Evolutionary conservation across 2,797 vertebrate genomes (phyloP), one percentile per base, ranked within the genome.

Genomic region (Trematomus bernacchii): DNA sequence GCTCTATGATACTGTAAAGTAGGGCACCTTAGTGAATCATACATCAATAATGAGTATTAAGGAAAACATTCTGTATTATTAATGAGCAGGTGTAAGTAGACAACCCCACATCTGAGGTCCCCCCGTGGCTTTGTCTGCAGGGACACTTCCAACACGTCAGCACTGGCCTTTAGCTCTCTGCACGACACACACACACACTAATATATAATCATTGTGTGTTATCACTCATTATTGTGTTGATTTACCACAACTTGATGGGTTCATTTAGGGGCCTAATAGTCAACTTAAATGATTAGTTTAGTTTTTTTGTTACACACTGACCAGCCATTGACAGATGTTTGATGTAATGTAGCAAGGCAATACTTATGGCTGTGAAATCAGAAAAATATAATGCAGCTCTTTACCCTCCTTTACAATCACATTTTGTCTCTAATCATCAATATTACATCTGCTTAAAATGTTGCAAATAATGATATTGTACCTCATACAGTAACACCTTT

Each of bases 121-220:
- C 77, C 73, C 71, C 51, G 21, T 3, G n/a, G 75, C 66, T 77
- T 68, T 3, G 76, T 76, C 87, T 87, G 84, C 81, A 80, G 90
- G 90, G 88, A 80, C 66, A 86, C 91, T 91, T 91, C 92, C 92
- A 87, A 51, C 66, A 77, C 86, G 86, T 92, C 91, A 89, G 40
- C 44, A 13, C 79, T 93, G 89, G 83, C 93, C 91, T 94, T 95
- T 91, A 83, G 66, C 80, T 76, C 85, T 53, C 87, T 54, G 63
- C 87, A 80, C 2, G 87, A 78, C 80, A 52, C 80, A 66, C 66
- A 78, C 80, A 52, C 80, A 66, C 66, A 59, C 63, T 33, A 33
- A 48, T 27, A 61, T 54, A 64, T 40, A 70, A 71, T 82, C 63
- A 71, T 37, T 67, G 18, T 8, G 50, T 67, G 42, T 55, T 59